Base-by-base conservation (phyloP, 2,888 invertebrate genomes). In the Agonopterix arenella region DNA sequence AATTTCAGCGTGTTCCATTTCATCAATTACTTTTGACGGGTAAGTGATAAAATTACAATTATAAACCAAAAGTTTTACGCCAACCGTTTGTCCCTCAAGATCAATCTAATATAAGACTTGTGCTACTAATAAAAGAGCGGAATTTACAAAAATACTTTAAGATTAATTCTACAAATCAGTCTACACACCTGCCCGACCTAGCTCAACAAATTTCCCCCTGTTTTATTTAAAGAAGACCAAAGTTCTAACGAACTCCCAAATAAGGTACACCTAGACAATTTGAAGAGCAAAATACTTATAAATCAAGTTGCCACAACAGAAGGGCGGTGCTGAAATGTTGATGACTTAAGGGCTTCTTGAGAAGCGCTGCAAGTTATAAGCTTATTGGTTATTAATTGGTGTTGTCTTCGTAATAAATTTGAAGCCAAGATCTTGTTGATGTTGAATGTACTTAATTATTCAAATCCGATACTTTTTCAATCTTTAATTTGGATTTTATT, bases 311-410 rank as follows among this genome's bases (percentile, higher is more conserved):
- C 9, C 40, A n/a, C 9, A 56, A 71, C 80, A 80, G 80, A 73
- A 77, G 73, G 67, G 79, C 70, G 58, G 60, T 70, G 86, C 74
- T 82, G 84, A 86, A 75, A 80, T 68, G 79, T 85, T 84, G 78
- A 85, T 83, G 76, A 45, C 36, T 44, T n/a, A 36, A 36, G 37
- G 65, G 70, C 61, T 56, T 47, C 56, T 55, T 48, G 44, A 48
- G 46, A 11, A 9, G 37, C 52, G 66, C 60, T 47, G 16, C 57
- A 57, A 70, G 64, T 8, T 4, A 59, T 1, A 44, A 51, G 47
- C 40, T 13, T 43, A 43, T 43, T n/a, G 45, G 36, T n/a, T n/a
- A 44, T 8, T 1, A 28, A 28, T 28, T 28, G 28, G 28, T 28
- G 7, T 28, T 5, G 28, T 7, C 5, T 28, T 28, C 28, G 28